phyloP scores from a whole-genome alignment of 2,797 vertebrate species.

The Ciconia nigra region DNA sequence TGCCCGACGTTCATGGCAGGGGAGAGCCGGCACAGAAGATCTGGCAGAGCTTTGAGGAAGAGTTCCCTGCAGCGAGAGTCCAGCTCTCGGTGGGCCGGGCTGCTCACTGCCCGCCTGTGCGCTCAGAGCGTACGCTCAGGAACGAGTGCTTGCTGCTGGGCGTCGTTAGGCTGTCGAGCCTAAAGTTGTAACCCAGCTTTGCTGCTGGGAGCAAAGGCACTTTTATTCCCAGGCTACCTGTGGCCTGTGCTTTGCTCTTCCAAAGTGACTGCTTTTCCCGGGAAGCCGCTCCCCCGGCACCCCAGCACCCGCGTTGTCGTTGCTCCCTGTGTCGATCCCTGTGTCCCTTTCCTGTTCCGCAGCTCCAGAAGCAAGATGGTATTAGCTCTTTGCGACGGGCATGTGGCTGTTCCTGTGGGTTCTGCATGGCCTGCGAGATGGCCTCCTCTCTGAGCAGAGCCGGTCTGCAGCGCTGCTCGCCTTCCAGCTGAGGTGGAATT shows the following conservation, averaged over 20 bases:
- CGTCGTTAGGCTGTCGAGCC: neutral
- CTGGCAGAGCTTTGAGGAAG: neutral
- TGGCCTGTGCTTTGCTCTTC: neutral
- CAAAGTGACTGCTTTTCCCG: neutral
- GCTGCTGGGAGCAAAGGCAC: neutral
- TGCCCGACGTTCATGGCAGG: accelerated
- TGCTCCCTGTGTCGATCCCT: neutral
- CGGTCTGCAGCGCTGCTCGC: neutral
- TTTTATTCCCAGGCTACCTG: neutral
- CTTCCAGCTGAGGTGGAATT: neutral
- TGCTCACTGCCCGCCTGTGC: neutral
- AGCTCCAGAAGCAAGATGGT: neutral
- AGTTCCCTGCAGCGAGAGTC: accelerated
- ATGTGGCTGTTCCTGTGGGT: neutral
- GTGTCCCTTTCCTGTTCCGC: neutral
- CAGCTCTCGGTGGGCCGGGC: accelerated
- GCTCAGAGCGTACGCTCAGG: neutral
- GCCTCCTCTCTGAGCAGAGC: neutral
- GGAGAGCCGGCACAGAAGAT: neutral
- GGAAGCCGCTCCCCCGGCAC: neutral
- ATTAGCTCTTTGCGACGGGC: no score
- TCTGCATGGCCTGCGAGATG: neutral
- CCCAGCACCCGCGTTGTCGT: accelerated
- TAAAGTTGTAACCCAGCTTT: neutral
- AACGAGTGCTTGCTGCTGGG: neutral